These are phyloP conservation scores for Meles meles DNA, from an alignment of 2,113 vertebrate species.

Conservation along the genomic window DNA sequence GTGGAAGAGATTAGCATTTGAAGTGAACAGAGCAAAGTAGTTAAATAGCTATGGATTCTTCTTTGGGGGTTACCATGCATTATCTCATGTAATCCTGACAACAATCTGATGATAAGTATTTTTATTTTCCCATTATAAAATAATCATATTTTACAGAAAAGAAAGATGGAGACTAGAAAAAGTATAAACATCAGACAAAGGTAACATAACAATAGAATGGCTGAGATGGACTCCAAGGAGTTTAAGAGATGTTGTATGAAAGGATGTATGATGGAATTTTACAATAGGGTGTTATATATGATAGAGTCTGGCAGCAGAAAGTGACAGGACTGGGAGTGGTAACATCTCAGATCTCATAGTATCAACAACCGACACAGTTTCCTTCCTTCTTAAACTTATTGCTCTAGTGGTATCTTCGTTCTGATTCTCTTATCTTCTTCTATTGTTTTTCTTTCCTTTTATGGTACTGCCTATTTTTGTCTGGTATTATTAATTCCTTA, in stretches of 20 bases:
- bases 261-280: background rate
- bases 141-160: background rate
- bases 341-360: background rate
- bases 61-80: background rate
- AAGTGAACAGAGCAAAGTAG: background rate
- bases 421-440: background rate
- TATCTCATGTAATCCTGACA: background rate
- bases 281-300: background rate
- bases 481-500: background rate
- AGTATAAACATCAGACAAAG: background rate
- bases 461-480: background rate
- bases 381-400: background rate
- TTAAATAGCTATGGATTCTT: background rate
- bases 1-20: background rate
- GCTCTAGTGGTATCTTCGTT: background rate
- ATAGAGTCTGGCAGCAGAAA: background rate
- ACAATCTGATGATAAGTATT: background rate
- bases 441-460: background rate
- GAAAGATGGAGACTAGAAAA: background rate
- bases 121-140: background rate
- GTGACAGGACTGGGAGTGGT: rapidly evolving
- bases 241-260: background rate
- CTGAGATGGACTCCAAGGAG: background rate
- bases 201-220: background rate
- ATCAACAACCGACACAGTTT: background rate